phyloP scores from a whole-genome alignment of 2,113 vertebrate genomes.

The Platysteira castanea region DNA sequence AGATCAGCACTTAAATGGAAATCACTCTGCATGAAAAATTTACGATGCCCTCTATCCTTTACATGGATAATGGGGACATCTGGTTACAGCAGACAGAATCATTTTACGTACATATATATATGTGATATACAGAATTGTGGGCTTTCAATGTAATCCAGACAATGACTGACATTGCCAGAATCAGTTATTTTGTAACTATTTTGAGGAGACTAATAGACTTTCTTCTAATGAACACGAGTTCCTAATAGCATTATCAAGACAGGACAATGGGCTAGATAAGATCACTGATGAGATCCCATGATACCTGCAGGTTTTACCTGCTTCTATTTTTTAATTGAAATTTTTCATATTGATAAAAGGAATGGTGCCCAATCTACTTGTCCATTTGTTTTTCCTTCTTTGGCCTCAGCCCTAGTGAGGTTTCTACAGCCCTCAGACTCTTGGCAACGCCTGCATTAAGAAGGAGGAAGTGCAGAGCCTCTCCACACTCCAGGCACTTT shows the following conservation, averaged over 20 bases:
- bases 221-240: neutral
- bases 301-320: neutral
- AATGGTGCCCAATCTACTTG: neutral
- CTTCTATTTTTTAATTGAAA: neutral
- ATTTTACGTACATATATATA: neutral
- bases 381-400: neutral
- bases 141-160: neutral
- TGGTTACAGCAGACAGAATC: conserved; percentile 43
- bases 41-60: conserved; percentile 50
- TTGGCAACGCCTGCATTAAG: neutral
- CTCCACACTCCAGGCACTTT: neutral
- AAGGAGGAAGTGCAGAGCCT: neutral
- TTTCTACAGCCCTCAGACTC: neutral
- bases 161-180: neutral
- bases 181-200: neutral
- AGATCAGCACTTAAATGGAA: conserved; percentile 61
- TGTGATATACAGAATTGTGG: neutral
- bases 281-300: neutral
- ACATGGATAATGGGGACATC: conserved; percentile 45
- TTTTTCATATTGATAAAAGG: neutral
- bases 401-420: neutral
- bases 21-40: conserved; percentile 61
- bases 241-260: neutral
- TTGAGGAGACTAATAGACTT: neutral
- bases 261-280: neutral